Percentiles rank a stretch among this genome's conserved stretches.
Evolutionary conservation across 2,888 invertebrate genomes (phyloP).

Genomic region (Xanthia icteritia): DNA sequence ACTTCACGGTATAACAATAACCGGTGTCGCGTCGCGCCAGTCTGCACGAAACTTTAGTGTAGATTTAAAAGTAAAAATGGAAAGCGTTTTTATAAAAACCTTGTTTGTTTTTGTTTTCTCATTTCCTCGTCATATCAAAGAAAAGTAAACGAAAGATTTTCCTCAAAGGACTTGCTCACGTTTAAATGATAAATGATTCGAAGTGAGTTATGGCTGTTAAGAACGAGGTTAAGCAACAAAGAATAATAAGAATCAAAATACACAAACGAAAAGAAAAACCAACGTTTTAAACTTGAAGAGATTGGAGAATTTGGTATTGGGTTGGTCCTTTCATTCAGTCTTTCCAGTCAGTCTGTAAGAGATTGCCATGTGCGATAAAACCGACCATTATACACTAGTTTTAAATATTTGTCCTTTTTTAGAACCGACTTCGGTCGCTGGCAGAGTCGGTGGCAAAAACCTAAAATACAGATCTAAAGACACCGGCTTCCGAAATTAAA

Average conservation of each 20-base stretch:
- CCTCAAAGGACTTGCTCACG: constrained; percentile 27
- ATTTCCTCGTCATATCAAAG: constrained; percentile 22
- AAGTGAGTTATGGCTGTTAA: constrained; percentile 24
- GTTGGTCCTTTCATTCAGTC: too few relatives aligned
- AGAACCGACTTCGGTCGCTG: too few relatives aligned
- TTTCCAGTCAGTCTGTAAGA: too few relatives aligned
- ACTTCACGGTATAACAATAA: too few relatives aligned
- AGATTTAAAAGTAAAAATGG: background rate
- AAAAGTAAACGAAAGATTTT: constrained; percentile 33
- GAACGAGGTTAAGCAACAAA: too few relatives aligned
- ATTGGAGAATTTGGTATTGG: background rate
- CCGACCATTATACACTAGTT: background rate
- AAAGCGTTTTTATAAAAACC: background rate
- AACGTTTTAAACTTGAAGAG: background rate
- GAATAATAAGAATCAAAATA: background rate
- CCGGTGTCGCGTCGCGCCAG: too few relatives aligned
- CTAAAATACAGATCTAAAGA: too few relatives aligned
- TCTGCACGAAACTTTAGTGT: too few relatives aligned
- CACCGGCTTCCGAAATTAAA: too few relatives aligned
- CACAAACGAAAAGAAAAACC: background rate
- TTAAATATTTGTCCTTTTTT: background rate
- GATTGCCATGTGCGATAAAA: too few relatives aligned
- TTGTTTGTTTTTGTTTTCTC: constrained; percentile 25
- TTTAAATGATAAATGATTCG: constrained; percentile 38
- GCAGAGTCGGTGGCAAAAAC: too few relatives aligned